Conservation (phyloP, 1,140 invertebrate genomes). For the Sminthurinus signatus region DNA sequence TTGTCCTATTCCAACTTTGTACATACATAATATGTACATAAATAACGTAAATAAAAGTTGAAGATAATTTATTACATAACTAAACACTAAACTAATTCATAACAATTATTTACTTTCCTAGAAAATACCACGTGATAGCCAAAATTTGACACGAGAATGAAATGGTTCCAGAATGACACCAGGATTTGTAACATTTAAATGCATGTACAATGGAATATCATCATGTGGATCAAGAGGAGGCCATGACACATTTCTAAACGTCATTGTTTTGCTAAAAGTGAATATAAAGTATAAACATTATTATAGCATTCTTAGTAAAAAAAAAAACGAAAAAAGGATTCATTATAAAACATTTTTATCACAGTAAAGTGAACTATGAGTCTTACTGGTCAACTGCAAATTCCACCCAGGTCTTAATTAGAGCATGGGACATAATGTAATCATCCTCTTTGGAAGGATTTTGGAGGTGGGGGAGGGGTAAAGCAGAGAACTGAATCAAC, state of each 20-base stretch:
- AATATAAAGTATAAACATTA: too few relatives aligned
- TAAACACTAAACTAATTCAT: too few relatives aligned
- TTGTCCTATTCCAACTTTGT: too few relatives aligned
- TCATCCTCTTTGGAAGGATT: background rate
- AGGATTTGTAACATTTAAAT: background rate
- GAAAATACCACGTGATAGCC: too few relatives aligned
- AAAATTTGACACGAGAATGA: background rate
- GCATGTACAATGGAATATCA: background rate
- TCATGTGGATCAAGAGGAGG: constrained; percentile 2
- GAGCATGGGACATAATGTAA: background rate
- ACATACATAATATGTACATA: too few relatives aligned
- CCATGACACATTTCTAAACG: constrained; percentile 8
- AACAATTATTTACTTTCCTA: too few relatives aligned
- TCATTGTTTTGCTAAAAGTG: constrained; percentile 6
- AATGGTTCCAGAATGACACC: background rate
- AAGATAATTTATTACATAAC: too few relatives aligned
- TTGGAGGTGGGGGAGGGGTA: background rate
- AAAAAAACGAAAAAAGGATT: background rate
- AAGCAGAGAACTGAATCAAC: background rate
- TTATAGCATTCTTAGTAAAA: too few relatives aligned
- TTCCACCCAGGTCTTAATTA: constrained; percentile 6
- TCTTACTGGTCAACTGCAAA: constrained; percentile 17
- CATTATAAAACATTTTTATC: background rate
- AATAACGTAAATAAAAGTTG: too few relatives aligned
- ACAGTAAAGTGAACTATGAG: background rate